Evolutionary conservation across 2,113 vertebrate species (phyloP), one percentile per base, ranked within the genome.

Genomic region (Cyrtonyx montezumae): DNA sequence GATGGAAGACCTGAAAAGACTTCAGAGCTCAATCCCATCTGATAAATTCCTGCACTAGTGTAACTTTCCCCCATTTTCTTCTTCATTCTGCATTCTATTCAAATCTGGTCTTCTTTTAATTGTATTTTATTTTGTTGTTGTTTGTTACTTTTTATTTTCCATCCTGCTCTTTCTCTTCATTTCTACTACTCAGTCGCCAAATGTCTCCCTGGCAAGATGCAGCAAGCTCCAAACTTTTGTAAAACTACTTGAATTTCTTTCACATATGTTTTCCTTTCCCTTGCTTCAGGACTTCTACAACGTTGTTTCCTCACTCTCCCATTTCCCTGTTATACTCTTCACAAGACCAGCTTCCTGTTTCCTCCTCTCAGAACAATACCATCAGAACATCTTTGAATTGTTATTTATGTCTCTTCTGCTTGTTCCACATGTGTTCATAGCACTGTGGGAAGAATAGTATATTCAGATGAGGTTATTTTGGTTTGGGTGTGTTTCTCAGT

Each of bases 401-500:
- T 53, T 23, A 53, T 66, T 88, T 55, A 32, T 0, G 3, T 46
- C 40, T 81, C 62, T 59, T 73, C 32, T 66, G 43, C 22, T n/a
- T 82, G 13, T 37, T 21, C 36, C 48, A 23, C 1, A 1, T 1
- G 1, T n/a, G 43, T 13, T 55, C 28, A 28, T 3, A 14, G 6
- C 30, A 63, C 4, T 0, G 0, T 0, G 37, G 37, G 34, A 67
- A 92, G 62, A 63, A 63, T 26, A 22, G 19, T 0, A 49, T 37
- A 51, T 51, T 92, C 56, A 71, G 43, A 49, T 8, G 26, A 56
- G 53, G 49, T 45, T 77, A 4, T 8, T 30, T 8, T 6, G 45
- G 20, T 67, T 65, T 83, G 42, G 9, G n/a, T 40, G 59, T 74
- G 42, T 70, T 82, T 79, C 49, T 69, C 66, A 79, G 23, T 30